Conservation (phyloP, 2,113 vertebrate genomes). For the Argyrosomus japonicus region DNA sequence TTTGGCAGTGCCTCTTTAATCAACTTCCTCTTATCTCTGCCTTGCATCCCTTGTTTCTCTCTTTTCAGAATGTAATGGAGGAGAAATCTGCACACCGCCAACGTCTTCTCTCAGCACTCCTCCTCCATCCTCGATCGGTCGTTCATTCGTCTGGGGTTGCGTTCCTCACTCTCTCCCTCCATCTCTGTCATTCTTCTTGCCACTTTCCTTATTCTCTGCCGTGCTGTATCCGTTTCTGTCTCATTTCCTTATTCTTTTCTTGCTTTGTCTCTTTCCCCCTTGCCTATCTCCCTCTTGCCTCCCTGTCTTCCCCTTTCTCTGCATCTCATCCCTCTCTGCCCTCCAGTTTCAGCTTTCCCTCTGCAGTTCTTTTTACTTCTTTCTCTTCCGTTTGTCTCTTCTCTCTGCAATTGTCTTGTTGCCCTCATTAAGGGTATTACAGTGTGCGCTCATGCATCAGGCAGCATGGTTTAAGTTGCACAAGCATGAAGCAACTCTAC, state of each 20-base stretch:
- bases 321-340: not conserved
- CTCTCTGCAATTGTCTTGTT: not conserved
- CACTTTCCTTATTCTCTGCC: slow-evolving; percentile 33
- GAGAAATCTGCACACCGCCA: slow-evolving; percentile 68
- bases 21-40: slow-evolving; percentile 79
- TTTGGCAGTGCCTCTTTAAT: slow-evolving; percentile 77
- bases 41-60: slow-evolving; percentile 77
- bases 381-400: not conserved
- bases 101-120: slow-evolving; percentile 47
- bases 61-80: slow-evolving; percentile 66
- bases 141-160: slow-evolving; percentile 29
- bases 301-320: slow-evolving; percentile 10
- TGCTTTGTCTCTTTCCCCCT: slow-evolving; percentile 9
- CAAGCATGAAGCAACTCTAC: not conserved
- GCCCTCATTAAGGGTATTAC: slow-evolving; percentile 15
- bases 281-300: slow-evolving; percentile 7
- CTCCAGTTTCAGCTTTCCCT: slow-evolving; percentile 8
- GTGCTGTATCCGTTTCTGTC: slow-evolving; percentile 36
- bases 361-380: not conserved
- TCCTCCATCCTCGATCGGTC: slow-evolving; percentile 46
- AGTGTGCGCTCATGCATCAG: not conserved
- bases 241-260: slow-evolving; percentile 34
- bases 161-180: slow-evolving; percentile 26
- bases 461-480: not conserved
- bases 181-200: slow-evolving; percentile 38